A percentile compares a stretch with the other conserved stretches of the same genome.
These are phyloP conservation scores for Cyphomyrus plagiostoma DNA, from an alignment of 2,113 vertebrate genomes.

Conservation along the genomic window DNA sequence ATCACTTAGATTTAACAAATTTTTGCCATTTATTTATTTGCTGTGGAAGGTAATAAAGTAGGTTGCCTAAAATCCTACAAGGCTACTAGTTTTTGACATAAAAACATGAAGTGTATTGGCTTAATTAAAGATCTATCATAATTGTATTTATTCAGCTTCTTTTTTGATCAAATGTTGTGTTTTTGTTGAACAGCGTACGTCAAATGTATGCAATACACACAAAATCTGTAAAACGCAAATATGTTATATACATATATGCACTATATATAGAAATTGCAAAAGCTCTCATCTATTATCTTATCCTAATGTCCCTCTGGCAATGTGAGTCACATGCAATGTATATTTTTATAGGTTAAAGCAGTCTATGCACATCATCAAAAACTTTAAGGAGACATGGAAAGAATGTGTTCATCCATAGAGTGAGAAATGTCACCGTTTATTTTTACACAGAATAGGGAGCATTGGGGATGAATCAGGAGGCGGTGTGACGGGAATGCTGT, in stretches of 20 bases:
- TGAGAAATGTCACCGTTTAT: constrained; percentile 36
- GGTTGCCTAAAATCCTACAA: neutral
- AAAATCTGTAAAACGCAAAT: neutral
- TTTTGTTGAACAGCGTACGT: neutral
- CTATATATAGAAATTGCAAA: constrained; percentile 30
- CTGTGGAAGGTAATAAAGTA: neutral
- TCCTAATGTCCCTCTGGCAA: constrained; percentile 42
- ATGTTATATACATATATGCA: neutral
- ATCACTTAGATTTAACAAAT: neutral
- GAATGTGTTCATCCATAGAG: constrained; percentile 49
- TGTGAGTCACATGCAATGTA: constrained; percentile 47
- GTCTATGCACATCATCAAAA: constrained; percentile 60
- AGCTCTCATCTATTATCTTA: constrained; percentile 50
- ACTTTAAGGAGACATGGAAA: constrained; percentile 64
- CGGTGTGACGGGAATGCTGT: constrained; percentile 45
- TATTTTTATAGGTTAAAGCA: constrained; percentile 31
- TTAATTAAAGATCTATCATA: neutral
- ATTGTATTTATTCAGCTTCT: neutral
- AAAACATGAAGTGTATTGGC: neutral
- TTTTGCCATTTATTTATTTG: neutral
- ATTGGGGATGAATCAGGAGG: constrained; percentile 35
- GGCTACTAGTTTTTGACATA: neutral
- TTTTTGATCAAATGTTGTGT: neutral
- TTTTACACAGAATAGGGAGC: constrained; percentile 34
- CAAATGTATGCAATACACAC: neutral